Percentiles rank a stretch among this genome's conserved stretches.
Conservation (phyloP, 2,888 invertebrate species). For the Sarcophaga caerulescens region DNA sequence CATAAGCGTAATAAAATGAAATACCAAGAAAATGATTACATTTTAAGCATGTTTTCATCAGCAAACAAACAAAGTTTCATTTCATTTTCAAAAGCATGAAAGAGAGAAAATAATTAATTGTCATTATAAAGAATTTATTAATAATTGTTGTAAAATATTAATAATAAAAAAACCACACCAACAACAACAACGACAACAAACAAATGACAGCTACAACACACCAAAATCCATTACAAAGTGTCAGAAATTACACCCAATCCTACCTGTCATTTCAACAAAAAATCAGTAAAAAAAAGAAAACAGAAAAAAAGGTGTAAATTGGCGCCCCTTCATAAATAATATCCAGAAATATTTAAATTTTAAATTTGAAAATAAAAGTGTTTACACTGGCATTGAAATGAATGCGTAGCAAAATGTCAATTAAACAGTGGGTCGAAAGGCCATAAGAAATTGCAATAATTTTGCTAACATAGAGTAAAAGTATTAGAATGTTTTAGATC, state of each 20-base stretch:
- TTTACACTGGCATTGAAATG: not conserved
- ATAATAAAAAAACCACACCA: not conserved
- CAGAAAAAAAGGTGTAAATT: no score
- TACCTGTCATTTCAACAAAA: not conserved
- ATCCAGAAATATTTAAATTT: not conserved
- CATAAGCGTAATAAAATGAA: no score
- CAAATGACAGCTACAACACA: not conserved
- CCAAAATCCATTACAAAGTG: not conserved
- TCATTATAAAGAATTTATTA: constrained; percentile 22
- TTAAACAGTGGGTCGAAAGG: not conserved
- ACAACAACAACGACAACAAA: not conserved
- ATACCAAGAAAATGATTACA: constrained; percentile 10
- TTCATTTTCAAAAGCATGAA: not conserved
- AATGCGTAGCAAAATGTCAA: not conserved
- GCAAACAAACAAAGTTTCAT: not conserved
- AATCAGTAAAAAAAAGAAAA: not conserved
- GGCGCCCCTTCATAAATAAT: no score
- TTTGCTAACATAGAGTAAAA: no score
- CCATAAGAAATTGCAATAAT: no score
- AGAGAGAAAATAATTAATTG: constrained; percentile 40
- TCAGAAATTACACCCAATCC: not conserved
- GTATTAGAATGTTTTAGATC: no score
- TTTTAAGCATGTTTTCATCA: constrained; percentile 35
- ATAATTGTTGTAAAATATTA: constrained; percentile 30
- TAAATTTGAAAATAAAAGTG: not conserved